Percentiles rank a stretch among this genome's conserved stretches.
phyloP scores from a whole-genome alignment of 2,888 invertebrate genomes.

The Thecophora atra region DNA sequence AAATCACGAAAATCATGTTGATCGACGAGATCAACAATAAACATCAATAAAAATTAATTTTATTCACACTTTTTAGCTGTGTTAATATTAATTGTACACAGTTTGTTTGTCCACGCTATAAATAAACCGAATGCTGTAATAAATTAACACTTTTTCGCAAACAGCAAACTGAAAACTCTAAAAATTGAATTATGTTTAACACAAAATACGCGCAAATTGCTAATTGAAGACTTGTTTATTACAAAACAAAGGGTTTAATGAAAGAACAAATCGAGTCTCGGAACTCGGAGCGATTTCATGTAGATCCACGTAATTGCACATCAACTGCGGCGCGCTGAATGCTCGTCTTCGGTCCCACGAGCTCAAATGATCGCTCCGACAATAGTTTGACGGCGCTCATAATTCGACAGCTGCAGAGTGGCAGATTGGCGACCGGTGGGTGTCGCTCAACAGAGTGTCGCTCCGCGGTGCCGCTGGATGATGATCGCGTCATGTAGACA shows the following conservation, averaged over 20 bases:
- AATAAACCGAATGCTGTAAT: constrained; percentile 1
- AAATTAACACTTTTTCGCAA: constrained; percentile 9
- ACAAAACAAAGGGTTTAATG: too few species aligned
- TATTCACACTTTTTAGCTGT: neutral
- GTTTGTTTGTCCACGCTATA: neutral
- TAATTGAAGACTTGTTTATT: too few species aligned
- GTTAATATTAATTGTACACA: neutral
- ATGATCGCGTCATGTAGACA: neutral
- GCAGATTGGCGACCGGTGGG: neutral
- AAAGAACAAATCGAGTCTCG: too few species aligned
- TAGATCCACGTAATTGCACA: too few species aligned
- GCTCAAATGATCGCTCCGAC: too few species aligned
- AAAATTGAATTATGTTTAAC: too few species aligned
- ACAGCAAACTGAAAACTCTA: neutral
- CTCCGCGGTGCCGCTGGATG: neutral
- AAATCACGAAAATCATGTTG: constrained; percentile 15
- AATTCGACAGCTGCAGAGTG: neutral
- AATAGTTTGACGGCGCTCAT: neutral
- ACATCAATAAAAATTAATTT: neutral
- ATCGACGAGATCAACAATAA: neutral
- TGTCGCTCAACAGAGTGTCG: neutral
- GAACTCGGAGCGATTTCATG: too few species aligned
- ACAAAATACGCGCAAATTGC: too few species aligned
- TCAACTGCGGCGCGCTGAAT: too few species aligned
- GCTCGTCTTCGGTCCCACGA: too few species aligned